Evolutionary conservation across 2,113 vertebrate genomes (phyloP).

Genomic region (Furnarius figulus): DNA sequence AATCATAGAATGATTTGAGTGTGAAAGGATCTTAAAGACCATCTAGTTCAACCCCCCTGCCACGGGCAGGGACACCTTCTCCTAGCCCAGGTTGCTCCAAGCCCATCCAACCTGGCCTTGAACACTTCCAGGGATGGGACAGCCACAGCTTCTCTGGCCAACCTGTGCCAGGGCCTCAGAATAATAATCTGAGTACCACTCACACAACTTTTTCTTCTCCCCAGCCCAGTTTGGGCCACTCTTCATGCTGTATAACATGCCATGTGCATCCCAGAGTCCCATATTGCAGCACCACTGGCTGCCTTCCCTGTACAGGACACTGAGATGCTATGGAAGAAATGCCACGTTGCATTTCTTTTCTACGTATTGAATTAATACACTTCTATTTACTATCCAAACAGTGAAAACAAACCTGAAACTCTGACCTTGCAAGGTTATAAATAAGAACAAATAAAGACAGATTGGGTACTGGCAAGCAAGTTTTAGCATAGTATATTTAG

Average conservation of each 20-base stretch:
- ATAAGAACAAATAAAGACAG: constrained; percentile 18
- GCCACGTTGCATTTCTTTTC: neutral
- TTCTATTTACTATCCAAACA: neutral
- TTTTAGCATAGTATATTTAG: constrained; percentile 30
- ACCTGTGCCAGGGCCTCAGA: neutral
- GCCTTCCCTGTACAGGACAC: neutral
- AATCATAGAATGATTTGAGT: neutral
- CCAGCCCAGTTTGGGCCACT: neutral
- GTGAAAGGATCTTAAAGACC: neutral
- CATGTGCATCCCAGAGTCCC: neutral
- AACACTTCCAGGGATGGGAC: neutral
- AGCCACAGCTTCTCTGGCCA: neutral
- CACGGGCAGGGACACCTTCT: neutral
- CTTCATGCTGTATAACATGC: neutral
- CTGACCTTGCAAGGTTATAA: neutral
- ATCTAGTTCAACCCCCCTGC: neutral
- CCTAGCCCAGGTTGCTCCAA: neutral
- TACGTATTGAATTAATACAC: neutral
- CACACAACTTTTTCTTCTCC: neutral
- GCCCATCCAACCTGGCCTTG: neutral
- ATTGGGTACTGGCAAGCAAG: neutral
- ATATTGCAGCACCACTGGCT: neutral
- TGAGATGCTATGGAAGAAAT: neutral
- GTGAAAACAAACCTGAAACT: neutral
- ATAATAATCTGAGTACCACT: neutral